phyloP scores from a whole-genome alignment of 2,888 invertebrate species.

The Crepidodera aurea region DNA sequence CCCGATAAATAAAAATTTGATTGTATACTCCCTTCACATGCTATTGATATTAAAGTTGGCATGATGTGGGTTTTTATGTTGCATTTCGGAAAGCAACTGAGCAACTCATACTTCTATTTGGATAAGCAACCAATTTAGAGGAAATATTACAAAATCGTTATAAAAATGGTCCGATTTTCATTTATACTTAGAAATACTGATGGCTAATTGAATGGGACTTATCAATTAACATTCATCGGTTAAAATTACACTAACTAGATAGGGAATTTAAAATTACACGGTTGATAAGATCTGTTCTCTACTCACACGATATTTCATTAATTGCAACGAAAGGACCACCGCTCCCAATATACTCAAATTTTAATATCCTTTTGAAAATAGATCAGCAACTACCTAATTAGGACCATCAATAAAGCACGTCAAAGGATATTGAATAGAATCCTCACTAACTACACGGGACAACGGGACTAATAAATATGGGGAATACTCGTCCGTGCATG shows the following conservation, averaged over 20 bases:
- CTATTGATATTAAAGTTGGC: no score
- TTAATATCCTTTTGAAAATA: constrained; percentile 38
- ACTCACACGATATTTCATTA: constrained; percentile 10
- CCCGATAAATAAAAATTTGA: not conserved
- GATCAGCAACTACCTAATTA: constrained; percentile 39
- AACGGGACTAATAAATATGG: constrained; percentile 40
- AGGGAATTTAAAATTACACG: not conserved
- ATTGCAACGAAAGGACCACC: not conserved
- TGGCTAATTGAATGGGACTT: no score
- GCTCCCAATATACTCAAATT: constrained; percentile 25
- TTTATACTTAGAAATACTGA: no score
- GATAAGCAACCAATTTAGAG: no score
- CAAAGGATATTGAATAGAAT: constrained; percentile 39
- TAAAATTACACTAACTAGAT: not conserved
- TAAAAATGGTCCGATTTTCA: no score
- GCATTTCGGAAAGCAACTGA: no score
- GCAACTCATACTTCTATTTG: no score
- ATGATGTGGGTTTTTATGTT: no score
- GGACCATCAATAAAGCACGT: constrained; percentile 43
- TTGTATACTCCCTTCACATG: no score
- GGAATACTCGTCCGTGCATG: constrained; percentile 33
- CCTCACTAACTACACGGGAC: constrained; percentile 32
- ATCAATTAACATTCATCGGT: no score
- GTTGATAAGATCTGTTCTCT: not conserved
- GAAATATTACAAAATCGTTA: no score